These are phyloP conservation scores for Trissolcus japonicus DNA, from an alignment of 2,888 invertebrate genomes.

Conservation along the genomic window DNA sequence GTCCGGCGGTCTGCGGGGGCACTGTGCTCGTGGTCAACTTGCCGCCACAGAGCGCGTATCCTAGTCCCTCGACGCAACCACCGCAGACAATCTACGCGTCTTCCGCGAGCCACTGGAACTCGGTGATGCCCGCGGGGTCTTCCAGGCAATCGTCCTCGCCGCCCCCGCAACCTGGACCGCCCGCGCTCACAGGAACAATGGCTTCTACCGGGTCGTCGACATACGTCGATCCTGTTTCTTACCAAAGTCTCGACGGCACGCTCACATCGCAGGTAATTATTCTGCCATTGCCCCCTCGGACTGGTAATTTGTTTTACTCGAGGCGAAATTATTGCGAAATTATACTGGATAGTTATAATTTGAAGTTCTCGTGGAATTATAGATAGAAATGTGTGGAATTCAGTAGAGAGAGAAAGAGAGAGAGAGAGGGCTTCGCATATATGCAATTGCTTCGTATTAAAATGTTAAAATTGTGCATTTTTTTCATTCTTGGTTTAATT, in stretches of 20 bases:
- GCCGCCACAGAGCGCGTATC: constrained; percentile 81
- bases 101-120: constrained; percentile 67
- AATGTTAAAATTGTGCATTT: no score
- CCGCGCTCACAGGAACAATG: constrained; percentile 71
- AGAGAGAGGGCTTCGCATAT: no score
- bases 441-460: no score
- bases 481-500: background rate
- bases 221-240: constrained; percentile 79
- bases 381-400: background rate
- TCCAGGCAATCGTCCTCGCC: constrained; percentile 65
- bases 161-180: constrained; percentile 29
- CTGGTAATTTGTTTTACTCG: background rate
- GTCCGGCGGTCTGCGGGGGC: constrained; percentile 81
- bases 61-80: constrained; percentile 67
- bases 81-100: constrained; percentile 69
- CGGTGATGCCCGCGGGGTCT: constrained; percentile 76
- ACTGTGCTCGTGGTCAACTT: constrained; percentile 89
- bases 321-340: no score
- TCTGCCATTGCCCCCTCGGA: background rate
- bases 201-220: constrained; percentile 73
- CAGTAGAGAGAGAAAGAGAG: background rate
- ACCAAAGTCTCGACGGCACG: constrained; percentile 72
- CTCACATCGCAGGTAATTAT: constrained; percentile 63
- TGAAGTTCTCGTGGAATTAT: no score
- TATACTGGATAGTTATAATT: no score